phyloP scores from a whole-genome alignment of 2,113 vertebrate genomes.

The Glaucidium brasilianum region DNA sequence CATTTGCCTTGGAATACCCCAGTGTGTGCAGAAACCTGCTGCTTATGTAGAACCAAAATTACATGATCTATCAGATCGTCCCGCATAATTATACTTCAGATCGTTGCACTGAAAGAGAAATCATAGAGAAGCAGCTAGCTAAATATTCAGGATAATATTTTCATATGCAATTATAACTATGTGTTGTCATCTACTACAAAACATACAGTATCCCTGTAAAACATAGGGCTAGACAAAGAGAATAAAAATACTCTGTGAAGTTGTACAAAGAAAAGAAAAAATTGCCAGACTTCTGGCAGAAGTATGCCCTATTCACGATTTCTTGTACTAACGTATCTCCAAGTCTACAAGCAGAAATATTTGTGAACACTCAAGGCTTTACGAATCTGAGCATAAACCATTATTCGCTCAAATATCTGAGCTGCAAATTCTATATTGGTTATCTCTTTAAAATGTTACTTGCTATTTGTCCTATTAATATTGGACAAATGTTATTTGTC shows the following conservation, averaged over 20 bases:
- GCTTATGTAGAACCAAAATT: not conserved
- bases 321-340: not conserved
- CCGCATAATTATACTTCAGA: not conserved
- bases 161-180: not conserved
- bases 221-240: not conserved
- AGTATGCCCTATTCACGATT: not conserved
- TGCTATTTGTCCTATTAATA: no score
- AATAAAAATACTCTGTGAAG: not conserved
- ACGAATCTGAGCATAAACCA: not conserved
- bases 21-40: not conserved
- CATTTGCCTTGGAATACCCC: not conserved
- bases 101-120: not conserved
- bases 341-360: not conserved
- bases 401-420: not conserved
- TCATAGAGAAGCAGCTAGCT: not conserved
- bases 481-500: not conserved
- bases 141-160: not conserved
- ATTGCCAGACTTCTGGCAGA: not conserved
- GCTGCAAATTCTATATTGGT: not conserved
- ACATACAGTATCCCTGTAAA: not conserved
- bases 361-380: not conserved
- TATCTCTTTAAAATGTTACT: not conserved
- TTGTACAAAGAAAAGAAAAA: not conserved
- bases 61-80: not conserved
- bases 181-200: not conserved